These are phyloP conservation scores for Myodes glareolus DNA, from an alignment of 2,113 vertebrate species.

Conservation along the genomic window DNA sequence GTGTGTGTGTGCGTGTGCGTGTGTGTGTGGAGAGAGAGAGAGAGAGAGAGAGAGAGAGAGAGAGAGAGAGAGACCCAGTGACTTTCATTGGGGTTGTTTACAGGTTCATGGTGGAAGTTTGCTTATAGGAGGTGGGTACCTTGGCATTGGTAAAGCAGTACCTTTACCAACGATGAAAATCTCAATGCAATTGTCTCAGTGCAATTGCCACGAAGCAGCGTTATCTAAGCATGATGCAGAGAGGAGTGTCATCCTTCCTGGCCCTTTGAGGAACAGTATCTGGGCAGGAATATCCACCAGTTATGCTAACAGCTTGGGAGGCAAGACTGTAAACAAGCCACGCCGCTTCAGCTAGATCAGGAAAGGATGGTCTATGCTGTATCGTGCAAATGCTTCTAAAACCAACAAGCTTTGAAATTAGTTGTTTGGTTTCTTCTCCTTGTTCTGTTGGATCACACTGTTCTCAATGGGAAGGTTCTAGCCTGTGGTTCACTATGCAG, in stretches of 20 bases:
- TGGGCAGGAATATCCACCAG: not conserved
- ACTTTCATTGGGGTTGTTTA: not conserved
- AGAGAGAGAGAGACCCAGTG: not conserved
- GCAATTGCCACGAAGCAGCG: not conserved
- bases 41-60: not conserved
- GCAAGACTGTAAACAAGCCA: not conserved
- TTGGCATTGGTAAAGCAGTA: not conserved
- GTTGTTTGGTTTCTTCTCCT: not conserved
- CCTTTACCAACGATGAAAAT: not conserved
- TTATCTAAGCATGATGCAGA: not conserved
- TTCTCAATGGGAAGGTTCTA: not conserved
- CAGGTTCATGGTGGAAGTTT: not conserved
- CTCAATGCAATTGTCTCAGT: not conserved
- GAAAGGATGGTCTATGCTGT: not conserved
- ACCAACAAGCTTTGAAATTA: not conserved
- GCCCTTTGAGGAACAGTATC: not conserved
- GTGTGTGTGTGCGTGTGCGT: not conserved
- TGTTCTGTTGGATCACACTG: not conserved
- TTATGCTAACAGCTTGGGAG: not conserved
- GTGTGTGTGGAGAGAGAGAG: no score
- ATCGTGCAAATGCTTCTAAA: not conserved
- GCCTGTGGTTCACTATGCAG: not conserved
- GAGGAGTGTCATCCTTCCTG: not conserved
- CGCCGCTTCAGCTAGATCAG: not conserved
- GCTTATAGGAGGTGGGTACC: not conserved